phyloP scores from a whole-genome alignment of 30 jellyfish, hydroid and myxozoan species.

The Hydractinia symbiolongicarpus region DNA sequence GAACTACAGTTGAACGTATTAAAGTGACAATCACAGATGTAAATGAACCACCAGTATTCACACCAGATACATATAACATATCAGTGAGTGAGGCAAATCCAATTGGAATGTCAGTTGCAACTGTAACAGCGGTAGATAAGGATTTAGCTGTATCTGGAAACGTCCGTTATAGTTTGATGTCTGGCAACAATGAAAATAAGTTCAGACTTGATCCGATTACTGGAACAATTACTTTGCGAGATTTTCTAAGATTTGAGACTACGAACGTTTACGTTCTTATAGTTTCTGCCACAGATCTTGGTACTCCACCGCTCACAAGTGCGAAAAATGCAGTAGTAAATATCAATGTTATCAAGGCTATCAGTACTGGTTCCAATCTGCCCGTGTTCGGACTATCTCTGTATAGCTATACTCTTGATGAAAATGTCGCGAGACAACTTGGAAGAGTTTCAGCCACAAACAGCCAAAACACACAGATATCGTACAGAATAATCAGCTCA shows the following conservation, averaged over 20 bases:
- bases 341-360: constrained; percentile 9
- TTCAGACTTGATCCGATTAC: constrained; percentile 42
- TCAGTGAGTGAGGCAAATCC: constrained; percentile 62
- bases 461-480: background rate
- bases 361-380: background rate
- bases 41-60: constrained; percentile 48
- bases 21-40: constrained; percentile 8
- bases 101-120: constrained; percentile 46
- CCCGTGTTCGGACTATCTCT: constrained; percentile 15
- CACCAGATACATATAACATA: constrained; percentile 38
- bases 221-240: constrained; percentile 52
- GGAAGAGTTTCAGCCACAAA: constrained; percentile 10
- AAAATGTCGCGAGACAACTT: constrained; percentile 4
- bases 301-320: constrained; percentile 5
- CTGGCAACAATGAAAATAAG: constrained; percentile 30
- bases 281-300: constrained; percentile 22
- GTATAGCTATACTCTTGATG: constrained; percentile 15
- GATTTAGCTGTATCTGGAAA: constrained; percentile 54
- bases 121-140: constrained; percentile 61
- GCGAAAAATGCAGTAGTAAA: constrained; percentile 8
- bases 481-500: constrained; percentile 3
- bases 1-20: background rate
- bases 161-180: constrained; percentile 34
- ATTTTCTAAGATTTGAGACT: constrained; percentile 52
- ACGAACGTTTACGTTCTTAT: constrained; percentile 1